These are phyloP conservation scores for Petrosia ficiformis DNA, from an alignment of 37 sponge, comb jelly and placozoan species.

Conservation along the genomic window DNA sequence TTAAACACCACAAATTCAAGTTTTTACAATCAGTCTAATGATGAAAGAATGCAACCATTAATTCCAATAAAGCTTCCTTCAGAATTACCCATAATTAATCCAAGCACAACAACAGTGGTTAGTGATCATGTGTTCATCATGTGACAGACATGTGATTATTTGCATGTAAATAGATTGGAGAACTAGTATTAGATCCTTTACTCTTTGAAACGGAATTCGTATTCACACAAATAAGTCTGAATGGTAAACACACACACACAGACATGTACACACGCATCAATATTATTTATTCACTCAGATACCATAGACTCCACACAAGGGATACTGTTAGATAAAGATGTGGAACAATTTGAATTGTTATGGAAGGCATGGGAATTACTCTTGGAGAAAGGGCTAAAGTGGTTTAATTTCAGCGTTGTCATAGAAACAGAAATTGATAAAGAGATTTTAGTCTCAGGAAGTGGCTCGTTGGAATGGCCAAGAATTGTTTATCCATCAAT, in stretches of 20 bases:
- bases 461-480: slow-evolving; percentile 44
- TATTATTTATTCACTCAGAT: too few relatives aligned
- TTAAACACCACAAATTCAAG: neutral
- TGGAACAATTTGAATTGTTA: neutral
- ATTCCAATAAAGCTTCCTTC: neutral
- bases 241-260: too few relatives aligned
- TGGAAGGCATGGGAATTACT: neutral
- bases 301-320: too few relatives aligned
- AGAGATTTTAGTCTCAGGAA: neutral
- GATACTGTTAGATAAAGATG: too few relatives aligned
- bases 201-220: neutral
- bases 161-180: slow-evolving; percentile 2
- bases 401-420: neutral
- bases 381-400: neutral
- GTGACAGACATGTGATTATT: neutral
- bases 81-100: neutral
- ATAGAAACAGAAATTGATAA: slow-evolving; percentile 17
- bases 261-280: too few relatives aligned
- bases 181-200: neutral
- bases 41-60: too few relatives aligned
- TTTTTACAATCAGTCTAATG: too few relatives aligned
- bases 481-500: neutral
- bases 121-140: neutral
- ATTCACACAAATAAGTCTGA: neutral
- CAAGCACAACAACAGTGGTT: neutral